phyloP scores from a whole-genome alignment of 2,888 invertebrate species.

The Hirtodrosophila duncani region DNA sequence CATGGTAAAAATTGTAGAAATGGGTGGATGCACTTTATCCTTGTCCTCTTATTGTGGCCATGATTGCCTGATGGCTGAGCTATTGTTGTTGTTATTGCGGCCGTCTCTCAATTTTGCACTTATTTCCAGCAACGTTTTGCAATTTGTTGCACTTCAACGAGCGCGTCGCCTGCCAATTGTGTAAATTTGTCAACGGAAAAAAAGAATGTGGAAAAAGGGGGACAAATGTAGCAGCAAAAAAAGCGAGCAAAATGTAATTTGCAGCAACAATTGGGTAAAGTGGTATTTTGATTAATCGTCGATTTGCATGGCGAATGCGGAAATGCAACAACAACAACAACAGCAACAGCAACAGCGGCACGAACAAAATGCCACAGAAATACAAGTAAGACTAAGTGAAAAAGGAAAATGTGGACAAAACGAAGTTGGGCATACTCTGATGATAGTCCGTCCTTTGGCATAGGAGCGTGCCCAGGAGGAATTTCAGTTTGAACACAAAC shows the following conservation, averaged over 20 bases:
- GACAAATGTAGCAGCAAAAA: conserved; percentile 35
- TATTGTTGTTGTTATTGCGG: conserved; percentile 19
- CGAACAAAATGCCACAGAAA: conserved; percentile 8
- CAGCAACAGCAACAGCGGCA: background rate
- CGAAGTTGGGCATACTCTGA: background rate
- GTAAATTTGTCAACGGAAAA: conserved; percentile 44
- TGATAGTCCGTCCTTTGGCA: too few relatives aligned
- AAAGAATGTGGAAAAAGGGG: too few relatives aligned
- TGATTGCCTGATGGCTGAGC: conserved; percentile 1
- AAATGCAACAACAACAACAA: conserved; percentile 7
- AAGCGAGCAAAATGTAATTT: conserved; percentile 39
- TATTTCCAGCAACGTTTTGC: conserved; percentile 29
- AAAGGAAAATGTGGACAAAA: background rate
- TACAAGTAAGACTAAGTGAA: conserved; percentile 9
- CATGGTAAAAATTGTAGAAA: too few relatives aligned
- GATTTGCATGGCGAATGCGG: conserved; percentile 42
- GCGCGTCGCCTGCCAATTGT: conserved; percentile 24
- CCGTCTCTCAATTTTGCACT: conserved; percentile 18
- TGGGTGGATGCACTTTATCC: too few relatives aligned
- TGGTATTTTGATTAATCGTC: conserved; percentile 49
- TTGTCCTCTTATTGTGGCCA: too few relatives aligned
- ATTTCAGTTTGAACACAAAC: too few relatives aligned
- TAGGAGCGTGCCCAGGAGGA: too few relatives aligned
- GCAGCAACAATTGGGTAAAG: conserved; percentile 44
- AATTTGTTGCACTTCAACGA: conserved; percentile 4